Base-by-base conservation (phyloP, 2,888 invertebrate genomes). In the Plebejus melissa region DNA sequence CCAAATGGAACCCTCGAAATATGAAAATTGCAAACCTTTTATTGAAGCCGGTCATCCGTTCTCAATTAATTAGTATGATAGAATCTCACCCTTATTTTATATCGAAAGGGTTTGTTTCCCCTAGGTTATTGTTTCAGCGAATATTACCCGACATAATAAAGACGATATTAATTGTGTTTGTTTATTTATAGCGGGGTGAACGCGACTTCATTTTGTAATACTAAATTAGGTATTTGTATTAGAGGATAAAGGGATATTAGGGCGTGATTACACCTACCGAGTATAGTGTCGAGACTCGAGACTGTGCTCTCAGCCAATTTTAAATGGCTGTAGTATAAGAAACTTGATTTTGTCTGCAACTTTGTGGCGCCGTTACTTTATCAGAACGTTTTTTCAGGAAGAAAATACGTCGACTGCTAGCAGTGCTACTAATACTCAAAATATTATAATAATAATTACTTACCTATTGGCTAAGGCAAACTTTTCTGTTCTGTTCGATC, bases 151-250 rank as follows among this genome's bases (percentile, higher is more conserved):
- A 82, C 83, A 83, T 84, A 86, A 86, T 87, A 83, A 86, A 85
- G 85, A 77, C 75, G 78, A 84, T 85, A 87, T 87, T 88, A 87
- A 87, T 88, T 87, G 87, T 83, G 81, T 86, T 88, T 83, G 83
- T 83, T 87, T 86, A 85, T 85, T 86, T 84, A 85, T 80, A 81
- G 83, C 79, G 79, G 41, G 50, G 57, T 69, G 69, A 77, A 76
- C 69, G 75, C 58, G 54, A 58, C 32, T 78, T 80, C 78, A 79
- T 82, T 60, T 28, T 60, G 28, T 60, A 28, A 60, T 60, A 60
- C 32, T 9, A 22, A 58, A 22, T 22, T 22, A 58, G 58, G 7
- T 2, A 2, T 58, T n/a, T 6, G 58, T 4, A 58, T 80, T 77
- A 78, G 77, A 75, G 54, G 54, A 54, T 54, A 54, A 50, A 13